Evolutionary conservation across 2,113 vertebrate species (phyloP).

Genomic region (Eira barbara): DNA sequence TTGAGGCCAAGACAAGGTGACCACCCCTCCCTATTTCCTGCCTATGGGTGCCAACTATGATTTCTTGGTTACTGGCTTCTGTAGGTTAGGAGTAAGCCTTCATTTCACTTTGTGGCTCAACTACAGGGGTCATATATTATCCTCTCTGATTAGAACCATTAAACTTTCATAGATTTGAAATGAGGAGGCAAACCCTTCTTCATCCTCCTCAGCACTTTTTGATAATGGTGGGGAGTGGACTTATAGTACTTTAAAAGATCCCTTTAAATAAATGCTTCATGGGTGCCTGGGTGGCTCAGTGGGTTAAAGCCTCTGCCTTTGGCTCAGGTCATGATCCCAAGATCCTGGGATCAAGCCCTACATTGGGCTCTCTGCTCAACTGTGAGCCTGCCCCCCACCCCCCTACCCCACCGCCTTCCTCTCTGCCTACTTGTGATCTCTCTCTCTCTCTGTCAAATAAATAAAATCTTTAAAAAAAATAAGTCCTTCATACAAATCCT

Average conservation of each 20-base stretch:
- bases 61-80: neutral
- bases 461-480: neutral
- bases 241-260: neutral
- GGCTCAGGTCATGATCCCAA: too few species aligned
- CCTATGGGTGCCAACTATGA: neutral
- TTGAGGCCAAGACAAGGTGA: neutral
- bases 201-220: neutral
- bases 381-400: too few species aligned
- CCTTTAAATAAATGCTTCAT: neutral
- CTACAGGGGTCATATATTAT: too few species aligned
- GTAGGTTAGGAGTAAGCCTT: neutral
- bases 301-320: too few species aligned
- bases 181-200: neutral
- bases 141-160: neutral
- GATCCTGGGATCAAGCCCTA: too few species aligned
- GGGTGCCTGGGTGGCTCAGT: too few species aligned
- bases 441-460: too few species aligned
- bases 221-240: neutral
- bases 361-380: too few species aligned
- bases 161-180: neutral
- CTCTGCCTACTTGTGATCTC: too few species aligned
- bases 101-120: neutral
- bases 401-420: fast-evolving
- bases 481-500: neutral
- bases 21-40: neutral